Evolutionary conservation across 2,113 vertebrate species (phyloP), one percentile per base, ranked within the genome.

Genomic region (Corapipo altera): DNA sequence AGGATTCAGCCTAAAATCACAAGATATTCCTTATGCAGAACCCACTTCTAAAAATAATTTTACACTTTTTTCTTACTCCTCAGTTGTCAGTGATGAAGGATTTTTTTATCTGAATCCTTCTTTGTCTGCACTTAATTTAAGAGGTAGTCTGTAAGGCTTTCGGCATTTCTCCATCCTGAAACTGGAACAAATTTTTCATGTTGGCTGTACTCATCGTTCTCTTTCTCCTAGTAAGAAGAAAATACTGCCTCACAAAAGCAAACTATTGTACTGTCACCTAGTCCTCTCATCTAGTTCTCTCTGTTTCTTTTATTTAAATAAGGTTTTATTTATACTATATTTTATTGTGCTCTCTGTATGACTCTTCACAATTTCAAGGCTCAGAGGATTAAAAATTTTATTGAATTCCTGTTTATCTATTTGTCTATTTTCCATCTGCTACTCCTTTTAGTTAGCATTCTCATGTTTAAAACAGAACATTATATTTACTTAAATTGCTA

Each of bases 171-270:
- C 30, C 37, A n/a, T 83, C 74, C 35, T 77, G 85, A 89, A 96
- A 76, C 46, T 71, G 75, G 75, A 93, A 88, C 27, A 82, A 46
- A 55, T 58, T 79, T 85, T 71, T 93, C 55, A 17, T 55, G 37
- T 91, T 95, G 81, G 66, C 85, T 93, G 74, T 66, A 93, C 54
- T 91, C 37, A 58, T 62, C 82, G 49, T 96, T 95, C 77, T 28
- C 20, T 91, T 92, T 85, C 64, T 82, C 13, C 11, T 66, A 76
- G 8, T 39, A 85, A 88, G 55, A 79, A 88, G 43, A 77, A 95
- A 85, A 89, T 44, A 62, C 19, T 26, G 49, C 48, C 30, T 77
- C 39, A 80, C 33, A 70, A 81, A 85, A 85, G 28, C 27, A 80
- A 97, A 83, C 21, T 55, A 9, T 70, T 87, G 22, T 35, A 81